phyloP scores from a whole-genome alignment of 2,888 invertebrate species.

The Patella pellucida region DNA sequence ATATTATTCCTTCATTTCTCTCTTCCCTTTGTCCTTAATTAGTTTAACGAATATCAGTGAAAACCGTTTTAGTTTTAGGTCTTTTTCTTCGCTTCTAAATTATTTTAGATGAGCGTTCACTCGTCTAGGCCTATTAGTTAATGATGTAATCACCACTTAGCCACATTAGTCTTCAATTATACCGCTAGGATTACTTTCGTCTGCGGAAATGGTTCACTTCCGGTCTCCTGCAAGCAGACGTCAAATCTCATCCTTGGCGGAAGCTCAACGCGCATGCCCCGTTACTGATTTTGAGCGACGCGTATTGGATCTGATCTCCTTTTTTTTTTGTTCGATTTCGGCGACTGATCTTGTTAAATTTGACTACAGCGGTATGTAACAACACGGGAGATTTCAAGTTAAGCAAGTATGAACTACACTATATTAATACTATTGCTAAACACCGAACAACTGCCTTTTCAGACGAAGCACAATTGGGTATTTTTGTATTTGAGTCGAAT shows the following conservation, averaged over 20 bases:
- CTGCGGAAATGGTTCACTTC: constrained; percentile 2
- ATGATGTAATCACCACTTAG: background rate
- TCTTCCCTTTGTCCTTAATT: background rate
- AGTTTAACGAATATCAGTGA: constrained; percentile 3
- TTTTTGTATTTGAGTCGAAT: constrained; percentile 29
- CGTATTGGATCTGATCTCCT: too few relatives aligned
- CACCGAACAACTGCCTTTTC: constrained; percentile 20
- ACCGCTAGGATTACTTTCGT: background rate
- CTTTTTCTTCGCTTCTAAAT: too few relatives aligned
- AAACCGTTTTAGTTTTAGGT: background rate
- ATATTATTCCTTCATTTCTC: background rate
- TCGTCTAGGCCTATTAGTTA: too few relatives aligned
- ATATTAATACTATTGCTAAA: constrained; percentile 22
- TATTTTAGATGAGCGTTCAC: too few relatives aligned
- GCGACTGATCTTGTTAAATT: constrained; percentile 17
- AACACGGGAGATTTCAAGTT: background rate
- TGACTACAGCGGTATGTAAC: constrained; percentile 19
- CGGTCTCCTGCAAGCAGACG: constrained; percentile 2
- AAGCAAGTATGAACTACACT: constrained; percentile 14
- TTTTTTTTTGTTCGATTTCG: background rate
- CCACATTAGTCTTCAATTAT: background rate
- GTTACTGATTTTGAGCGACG: too few relatives aligned
- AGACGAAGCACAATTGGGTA: constrained; percentile 22
- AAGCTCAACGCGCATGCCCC: background rate
- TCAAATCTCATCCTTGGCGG: background rate